These are phyloP conservation scores for Drosophila merina DNA, from an alignment of 2,888 invertebrate genomes.

Conservation along the genomic window DNA sequence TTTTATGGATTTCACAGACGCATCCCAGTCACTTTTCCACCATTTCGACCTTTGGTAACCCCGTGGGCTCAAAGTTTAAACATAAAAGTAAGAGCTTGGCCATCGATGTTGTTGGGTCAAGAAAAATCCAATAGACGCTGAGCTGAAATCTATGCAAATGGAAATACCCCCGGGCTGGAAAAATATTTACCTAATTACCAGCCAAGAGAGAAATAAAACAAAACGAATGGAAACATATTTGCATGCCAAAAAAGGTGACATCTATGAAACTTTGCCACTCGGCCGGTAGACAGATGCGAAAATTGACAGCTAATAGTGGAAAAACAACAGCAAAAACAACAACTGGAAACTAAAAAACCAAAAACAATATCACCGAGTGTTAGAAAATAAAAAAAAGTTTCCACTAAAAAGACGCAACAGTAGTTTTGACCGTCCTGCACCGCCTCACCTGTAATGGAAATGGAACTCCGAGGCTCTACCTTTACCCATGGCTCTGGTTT, in stretches of 20 bases:
- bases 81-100: slow-evolving; percentile 67
- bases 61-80: slow-evolving; percentile 31
- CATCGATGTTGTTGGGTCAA: slow-evolving; percentile 34
- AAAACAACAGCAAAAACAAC: slow-evolving; percentile 65
- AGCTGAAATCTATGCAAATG: slow-evolving; percentile 46
- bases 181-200: slow-evolving; percentile 52
- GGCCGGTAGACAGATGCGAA: slow-evolving; percentile 72
- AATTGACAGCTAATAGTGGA: slow-evolving; percentile 71
- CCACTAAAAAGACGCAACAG: slow-evolving; percentile 57
- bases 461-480: slow-evolving; percentile 32
- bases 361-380: slow-evolving; percentile 30
- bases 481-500: slow-evolving; percentile 10
- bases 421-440: slow-evolving; percentile 37
- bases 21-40: slow-evolving; percentile 24
- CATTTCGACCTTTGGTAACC: slow-evolving; percentile 20
- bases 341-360: slow-evolving; percentile 4
- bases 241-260: slow-evolving; percentile 49
- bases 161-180: slow-evolving; percentile 35
- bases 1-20: slow-evolving; percentile 30
- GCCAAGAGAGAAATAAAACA: slow-evolving; percentile 25
- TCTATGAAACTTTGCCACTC: slow-evolving; percentile 56
- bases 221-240: slow-evolving; percentile 39
- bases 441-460: slow-evolving; percentile 60
- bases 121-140: slow-evolving; percentile 25
- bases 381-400: slow-evolving; percentile 56